These are phyloP conservation scores for Toxotes jaculatrix DNA, from an alignment of 2,113 vertebrate species.

Conservation along the genomic window DNA sequence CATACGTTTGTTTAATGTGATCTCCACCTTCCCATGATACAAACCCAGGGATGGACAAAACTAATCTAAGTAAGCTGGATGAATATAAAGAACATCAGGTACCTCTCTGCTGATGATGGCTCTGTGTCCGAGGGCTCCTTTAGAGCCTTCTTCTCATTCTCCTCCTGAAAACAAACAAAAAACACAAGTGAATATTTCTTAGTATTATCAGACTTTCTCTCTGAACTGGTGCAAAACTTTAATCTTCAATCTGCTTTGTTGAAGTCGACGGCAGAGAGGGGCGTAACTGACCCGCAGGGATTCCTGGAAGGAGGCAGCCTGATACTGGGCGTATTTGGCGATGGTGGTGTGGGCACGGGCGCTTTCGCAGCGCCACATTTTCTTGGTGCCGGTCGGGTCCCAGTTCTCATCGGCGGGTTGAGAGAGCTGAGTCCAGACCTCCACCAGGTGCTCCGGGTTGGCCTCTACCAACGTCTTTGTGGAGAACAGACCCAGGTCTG, in stretches of 20 bases:
- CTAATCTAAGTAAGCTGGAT: background rate
- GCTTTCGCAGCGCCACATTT: slow-evolving; percentile 98
- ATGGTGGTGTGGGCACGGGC: slow-evolving; percentile 96
- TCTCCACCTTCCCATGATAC: background rate
- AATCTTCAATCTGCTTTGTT: background rate
- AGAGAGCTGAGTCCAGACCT: slow-evolving; percentile 96
- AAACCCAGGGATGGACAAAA: too few species aligned
- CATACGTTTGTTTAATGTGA: background rate
- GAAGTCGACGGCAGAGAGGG: background rate
- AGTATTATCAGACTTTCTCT: background rate
- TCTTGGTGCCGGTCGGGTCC: slow-evolving; percentile 94
- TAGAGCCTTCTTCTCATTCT: slow-evolving; percentile 95
- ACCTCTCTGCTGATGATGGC: slow-evolving; percentile 96
- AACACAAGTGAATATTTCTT: background rate
- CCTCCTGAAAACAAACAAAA: slow-evolving; percentile 87
- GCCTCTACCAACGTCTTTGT: slow-evolving; percentile 99
- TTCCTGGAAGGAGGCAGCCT: slow-evolving; percentile 99
- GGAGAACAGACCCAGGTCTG: slow-evolving; percentile 98
- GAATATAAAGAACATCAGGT: slow-evolving; percentile 15
- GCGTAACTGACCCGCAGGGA: slow-evolving; percentile 90
- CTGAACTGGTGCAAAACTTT: background rate
- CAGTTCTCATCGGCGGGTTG: slow-evolving; percentile 99
- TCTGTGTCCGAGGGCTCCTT: slow-evolving; percentile 96
- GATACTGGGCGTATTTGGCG: slow-evolving; percentile 99
- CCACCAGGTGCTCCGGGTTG: slow-evolving; percentile 97